Base-by-base conservation (phyloP, 2,113 vertebrate genomes). In the Stegostoma tigrinum region DNA sequence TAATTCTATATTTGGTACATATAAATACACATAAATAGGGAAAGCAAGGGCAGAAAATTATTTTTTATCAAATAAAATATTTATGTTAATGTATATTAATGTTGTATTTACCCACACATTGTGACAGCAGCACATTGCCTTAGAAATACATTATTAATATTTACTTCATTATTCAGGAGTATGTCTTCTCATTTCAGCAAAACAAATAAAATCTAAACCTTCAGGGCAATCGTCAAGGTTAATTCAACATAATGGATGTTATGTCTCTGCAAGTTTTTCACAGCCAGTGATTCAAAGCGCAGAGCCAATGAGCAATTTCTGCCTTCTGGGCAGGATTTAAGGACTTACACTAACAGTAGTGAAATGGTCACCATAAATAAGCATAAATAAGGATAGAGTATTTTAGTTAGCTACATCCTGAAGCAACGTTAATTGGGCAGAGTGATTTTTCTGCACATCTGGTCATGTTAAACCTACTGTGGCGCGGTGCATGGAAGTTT, bases 11-110 rank as follows among this genome's bases (percentile, higher is more conserved):
- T 45, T 52, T 87, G 64, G 52, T 64, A 91, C 34, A 12, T 91
- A 91, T 91, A 91, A 64, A 66, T 66, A 66, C 66, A 24, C 61
- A 93, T 93, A 90, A 90, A 34, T 19, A 93, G 61, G 66, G n/a
- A 38, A 38, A 66, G 19, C 38, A 45, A 83, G 38, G 72, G 7
- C 34, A 66, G 34, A 93, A 93, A 93, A 38, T 64, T 64, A 91
- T 66, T 93, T 93, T 93, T 91, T 91, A 17, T 15, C 30, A 38
- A 67, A n/a, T 93, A 66, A 66, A 93, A 67, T 93, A 93, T 93
- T 93, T 93, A 93, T 93, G 61, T 93, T 93, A 93, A 66, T 93
- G 67, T 66, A 93, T 93, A 93, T 93, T 45, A 93, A 93, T 93
- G 89, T 93, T 67, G 61, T 93, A 93, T 93, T 93, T 93, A 93